Percentiles rank a stretch among this genome's conserved stretches.
These are phyloP conservation scores for Argynnis bischoffii DNA, from an alignment of 2,888 invertebrate species.

Conservation along the genomic window DNA sequence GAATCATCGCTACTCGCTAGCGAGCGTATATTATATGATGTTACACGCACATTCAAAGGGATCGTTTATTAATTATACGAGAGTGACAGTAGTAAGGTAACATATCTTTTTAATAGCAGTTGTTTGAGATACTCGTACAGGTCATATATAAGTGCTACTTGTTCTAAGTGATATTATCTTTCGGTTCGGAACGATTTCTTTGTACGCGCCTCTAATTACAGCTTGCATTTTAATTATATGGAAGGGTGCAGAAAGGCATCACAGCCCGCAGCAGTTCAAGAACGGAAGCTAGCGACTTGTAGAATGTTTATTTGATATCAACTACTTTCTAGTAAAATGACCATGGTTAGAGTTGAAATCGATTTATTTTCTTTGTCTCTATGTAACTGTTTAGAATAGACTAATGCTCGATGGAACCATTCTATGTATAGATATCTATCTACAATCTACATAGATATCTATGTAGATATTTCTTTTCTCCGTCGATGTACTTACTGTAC, in stretches of 20 bases:
- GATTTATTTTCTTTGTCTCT: too few species aligned
- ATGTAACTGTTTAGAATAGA: too few species aligned
- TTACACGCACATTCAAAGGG: too few species aligned
- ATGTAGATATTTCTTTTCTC: too few species aligned
- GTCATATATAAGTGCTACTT: constrained; percentile 39
- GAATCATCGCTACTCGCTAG: constrained; percentile 12
- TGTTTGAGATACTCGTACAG: constrained; percentile 1
- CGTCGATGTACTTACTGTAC: too few species aligned
- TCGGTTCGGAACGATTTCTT: constrained; percentile 63
- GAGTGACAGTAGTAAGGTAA: constrained; percentile 15
- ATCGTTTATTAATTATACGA: constrained; percentile 7
- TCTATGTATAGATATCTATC: too few species aligned
- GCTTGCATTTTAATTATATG: constrained; percentile 73
- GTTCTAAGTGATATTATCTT: constrained; percentile 61
- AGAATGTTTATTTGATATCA: constrained; percentile 1
- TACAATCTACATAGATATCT: too few species aligned
- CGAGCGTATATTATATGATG: constrained; percentile 11
- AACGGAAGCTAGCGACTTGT: constrained; percentile 19
- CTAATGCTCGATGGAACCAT: too few species aligned
- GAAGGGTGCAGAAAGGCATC: constrained; percentile 63
- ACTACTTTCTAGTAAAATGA: constrained; percentile 30
- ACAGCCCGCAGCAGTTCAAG: constrained; percentile 34
- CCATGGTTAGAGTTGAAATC: background rate
- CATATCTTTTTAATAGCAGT: constrained; percentile 12
- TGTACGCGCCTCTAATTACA: constrained; percentile 63